These are phyloP conservation scores for Struthidea cinerea DNA, from an alignment of 2,113 vertebrate species.

Conservation along the genomic window DNA sequence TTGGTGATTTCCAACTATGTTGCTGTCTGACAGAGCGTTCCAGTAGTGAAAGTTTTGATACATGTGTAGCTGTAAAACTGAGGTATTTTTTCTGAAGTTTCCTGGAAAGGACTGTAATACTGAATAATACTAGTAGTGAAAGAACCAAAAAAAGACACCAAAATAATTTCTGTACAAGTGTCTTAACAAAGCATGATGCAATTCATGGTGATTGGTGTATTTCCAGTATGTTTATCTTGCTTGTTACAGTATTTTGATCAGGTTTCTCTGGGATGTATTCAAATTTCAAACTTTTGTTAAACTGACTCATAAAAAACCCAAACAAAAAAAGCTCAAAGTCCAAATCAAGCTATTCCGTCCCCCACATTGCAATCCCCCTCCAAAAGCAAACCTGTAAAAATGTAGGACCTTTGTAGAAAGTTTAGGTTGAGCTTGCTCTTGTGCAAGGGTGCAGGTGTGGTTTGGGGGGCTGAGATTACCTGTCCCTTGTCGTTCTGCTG, in stretches of 20 bases:
- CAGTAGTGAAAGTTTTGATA: not conserved
- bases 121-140: not conserved
- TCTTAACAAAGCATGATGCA: not conserved
- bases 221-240: not conserved
- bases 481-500: not conserved
- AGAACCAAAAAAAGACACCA: not conserved
- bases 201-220: not conserved
- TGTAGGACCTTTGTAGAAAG: not conserved
- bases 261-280: not conserved
- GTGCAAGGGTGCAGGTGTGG: not conserved
- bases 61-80: not conserved
- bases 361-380: not conserved
- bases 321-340: not conserved
- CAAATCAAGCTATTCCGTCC: not conserved
- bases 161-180: not conserved
- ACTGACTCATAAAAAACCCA: not conserved
- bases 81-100: not conserved
- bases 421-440: not conserved
- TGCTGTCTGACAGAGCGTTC: not conserved
- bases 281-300: not conserved
- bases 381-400: not conserved
- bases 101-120: not conserved
- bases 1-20: not conserved
- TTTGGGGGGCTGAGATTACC: not conserved
- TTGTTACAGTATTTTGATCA: not conserved